Evolutionary conservation across 2,113 vertebrate genomes (phyloP).

Genomic region (Ovis canadensis): DNA sequence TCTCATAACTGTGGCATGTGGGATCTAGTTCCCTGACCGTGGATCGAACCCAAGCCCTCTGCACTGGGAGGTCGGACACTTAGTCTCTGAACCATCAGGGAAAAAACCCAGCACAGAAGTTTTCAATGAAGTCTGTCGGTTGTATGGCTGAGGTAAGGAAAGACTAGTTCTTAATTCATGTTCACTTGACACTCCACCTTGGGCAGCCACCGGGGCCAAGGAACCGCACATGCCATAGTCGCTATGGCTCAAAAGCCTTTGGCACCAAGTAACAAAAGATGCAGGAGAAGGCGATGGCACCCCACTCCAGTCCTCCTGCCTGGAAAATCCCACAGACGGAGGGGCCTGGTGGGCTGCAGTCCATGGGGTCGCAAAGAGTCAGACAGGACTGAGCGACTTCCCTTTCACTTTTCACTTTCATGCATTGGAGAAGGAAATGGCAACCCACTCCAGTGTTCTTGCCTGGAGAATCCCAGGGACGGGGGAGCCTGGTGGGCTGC

Average conservation of each 20-base stretch:
- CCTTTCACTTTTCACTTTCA: too few relatives aligned
- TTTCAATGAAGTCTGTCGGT: background rate
- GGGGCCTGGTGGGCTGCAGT: too few relatives aligned
- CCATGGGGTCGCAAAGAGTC: too few relatives aligned
- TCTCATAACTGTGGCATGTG: background rate
- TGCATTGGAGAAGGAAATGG: too few relatives aligned
- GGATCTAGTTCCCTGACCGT: background rate
- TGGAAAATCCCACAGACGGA: too few relatives aligned
- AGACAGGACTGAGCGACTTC: too few relatives aligned
- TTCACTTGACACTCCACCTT: background rate
- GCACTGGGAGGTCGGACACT: background rate
- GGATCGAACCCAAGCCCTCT: background rate
- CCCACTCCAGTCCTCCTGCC: too few relatives aligned
- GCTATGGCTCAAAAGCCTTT: background rate
- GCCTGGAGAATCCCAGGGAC: too few relatives aligned
- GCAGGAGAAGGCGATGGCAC: too few relatives aligned
- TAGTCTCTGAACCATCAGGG: background rate
- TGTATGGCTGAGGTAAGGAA: background rate
- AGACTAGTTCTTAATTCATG: background rate
- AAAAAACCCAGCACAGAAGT: background rate
- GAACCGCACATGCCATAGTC: fast-evolving
- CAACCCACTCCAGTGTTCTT: too few relatives aligned
- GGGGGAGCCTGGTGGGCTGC: too few relatives aligned
- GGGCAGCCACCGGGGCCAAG: background rate
- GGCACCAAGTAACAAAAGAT: background rate